Base-by-base conservation (phyloP, 2,888 invertebrate species). In the Caenorhabditis sulstoni region DNA sequence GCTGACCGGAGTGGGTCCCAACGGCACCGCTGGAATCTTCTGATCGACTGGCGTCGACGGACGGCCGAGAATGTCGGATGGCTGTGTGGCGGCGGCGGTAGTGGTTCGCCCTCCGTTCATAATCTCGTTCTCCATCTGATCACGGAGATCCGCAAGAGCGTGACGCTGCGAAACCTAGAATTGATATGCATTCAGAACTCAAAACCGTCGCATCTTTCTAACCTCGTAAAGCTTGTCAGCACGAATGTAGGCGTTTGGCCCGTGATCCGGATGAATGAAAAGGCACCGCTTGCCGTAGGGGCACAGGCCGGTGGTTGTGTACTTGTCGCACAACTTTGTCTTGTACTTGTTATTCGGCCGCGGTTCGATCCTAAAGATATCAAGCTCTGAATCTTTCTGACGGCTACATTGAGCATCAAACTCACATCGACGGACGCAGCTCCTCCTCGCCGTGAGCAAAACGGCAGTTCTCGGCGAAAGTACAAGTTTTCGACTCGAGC, bases 251-350 rank as follows among this genome's bases (percentile, higher is more conserved):
- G 81, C 85, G 59, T 85, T 84, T 29, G 79, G 71, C 14, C 82
- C 84, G 18, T 73, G 66, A 55, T 85, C 81, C 9, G 89, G 89
- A 75, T 89, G 89, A 47, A 89, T 89, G 80, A 89, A 89, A 49
- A 90, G 81, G 44, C 89, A 89, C 7, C 89, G 83, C 58, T 65
- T 84, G 0, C 89, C 89, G 53, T 88, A 89, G 2, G 89, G 89
- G 57, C 89, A 89, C n/a, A 89, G 76, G 8, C 89, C 89, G n/a
- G 84, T 87, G 9, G 86, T 88, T 20, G 89, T 89, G 82, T 90
- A 89, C 83, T 90, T 89, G 67, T 89, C 89, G 78, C 89, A 89
- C 61, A 90, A 62, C 75, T 89, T 90, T 14, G 89, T 89, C 68
- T 88, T 88, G 85, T 89, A 90, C 80, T 89, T 89, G 61, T 82